phyloP scores from a whole-genome alignment of 35 echinoderm and acorn worm species.

The Anneissia japonica region DNA sequence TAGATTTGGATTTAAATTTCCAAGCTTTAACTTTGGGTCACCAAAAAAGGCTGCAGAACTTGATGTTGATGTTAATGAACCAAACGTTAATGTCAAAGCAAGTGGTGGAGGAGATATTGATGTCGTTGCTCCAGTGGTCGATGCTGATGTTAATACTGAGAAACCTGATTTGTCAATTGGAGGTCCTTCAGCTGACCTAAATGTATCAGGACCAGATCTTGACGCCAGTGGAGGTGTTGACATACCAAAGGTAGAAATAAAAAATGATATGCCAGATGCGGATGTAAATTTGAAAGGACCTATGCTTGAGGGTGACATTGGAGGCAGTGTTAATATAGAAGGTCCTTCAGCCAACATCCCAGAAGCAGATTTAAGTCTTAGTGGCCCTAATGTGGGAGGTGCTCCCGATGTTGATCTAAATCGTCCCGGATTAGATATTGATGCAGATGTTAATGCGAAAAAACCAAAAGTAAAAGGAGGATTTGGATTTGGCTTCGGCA shows the following conservation, averaged over 20 bases:
- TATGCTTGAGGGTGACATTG: not conserved
- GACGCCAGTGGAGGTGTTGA: not conserved
- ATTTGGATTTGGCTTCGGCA: constrained; percentile 4
- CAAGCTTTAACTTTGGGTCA: not conserved
- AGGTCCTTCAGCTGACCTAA: constrained; percentile 36
- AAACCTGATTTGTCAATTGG: constrained; percentile 1
- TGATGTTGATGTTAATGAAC: constrained; percentile 25
- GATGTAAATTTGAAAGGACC: constrained; percentile 7
- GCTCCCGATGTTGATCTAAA: constrained; percentile 24
- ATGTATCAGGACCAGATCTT: constrained; percentile 36
- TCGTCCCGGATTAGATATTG: constrained; percentile 3
- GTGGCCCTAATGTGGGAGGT: constrained; percentile 6
- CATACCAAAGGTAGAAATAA: not conserved
- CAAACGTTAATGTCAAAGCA: not conserved
- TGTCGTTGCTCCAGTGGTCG: not conserved
- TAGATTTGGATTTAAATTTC: constrained; percentile 2
- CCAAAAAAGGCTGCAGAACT: not conserved
- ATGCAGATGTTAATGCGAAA: constrained; percentile 34
- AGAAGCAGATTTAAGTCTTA: constrained; percentile 41
- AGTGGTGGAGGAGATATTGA: constrained; percentile 19
- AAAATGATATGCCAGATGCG: constrained; percentile 22
- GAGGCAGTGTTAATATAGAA: constrained; percentile 17
- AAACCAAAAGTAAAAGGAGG: constrained; percentile 6
- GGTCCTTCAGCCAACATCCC: constrained; percentile 28
- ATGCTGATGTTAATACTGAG: constrained; percentile 8